A percentile compares a stretch with the other conserved stretches of the same genome.
phyloP scores from a whole-genome alignment of 2,113 vertebrate species.

The Bubo scandiacus region DNA sequence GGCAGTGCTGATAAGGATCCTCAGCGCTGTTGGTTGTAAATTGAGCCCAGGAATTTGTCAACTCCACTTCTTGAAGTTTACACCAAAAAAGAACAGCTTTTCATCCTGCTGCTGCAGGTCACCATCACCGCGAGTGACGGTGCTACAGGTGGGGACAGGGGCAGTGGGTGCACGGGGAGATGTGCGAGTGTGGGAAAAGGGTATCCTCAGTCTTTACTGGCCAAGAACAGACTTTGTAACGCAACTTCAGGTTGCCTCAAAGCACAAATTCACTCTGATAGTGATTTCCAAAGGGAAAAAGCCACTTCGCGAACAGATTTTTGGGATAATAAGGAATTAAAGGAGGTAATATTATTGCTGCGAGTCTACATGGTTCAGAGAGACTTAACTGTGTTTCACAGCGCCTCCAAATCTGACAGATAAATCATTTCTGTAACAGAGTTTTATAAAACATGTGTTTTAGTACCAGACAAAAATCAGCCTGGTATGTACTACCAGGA shows the following conservation, averaged over 20 bases:
- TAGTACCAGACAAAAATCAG: not conserved
- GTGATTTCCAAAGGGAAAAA: not conserved
- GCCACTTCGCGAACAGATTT: not conserved
- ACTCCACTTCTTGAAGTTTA: not conserved
- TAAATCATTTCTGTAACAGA: not conserved
- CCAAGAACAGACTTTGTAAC: not conserved
- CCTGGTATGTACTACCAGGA: not conserved
- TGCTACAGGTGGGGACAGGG: not conserved
- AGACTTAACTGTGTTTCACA: not conserved
- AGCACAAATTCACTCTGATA: not conserved
- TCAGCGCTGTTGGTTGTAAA: not conserved
- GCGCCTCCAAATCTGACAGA: not conserved
- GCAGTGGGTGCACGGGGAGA: not conserved
- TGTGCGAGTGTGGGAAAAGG: fast-evolving
- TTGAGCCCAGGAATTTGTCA: not conserved
- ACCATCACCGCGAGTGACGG: fast-evolving
- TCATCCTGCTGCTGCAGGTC: not conserved
- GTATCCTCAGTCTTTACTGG: not conserved
- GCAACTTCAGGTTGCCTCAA: not conserved
- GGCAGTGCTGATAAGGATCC: not conserved
- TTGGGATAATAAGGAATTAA: not conserved
- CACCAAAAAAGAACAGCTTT: not conserved
- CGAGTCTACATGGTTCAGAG: fast-evolving
- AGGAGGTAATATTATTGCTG: not conserved
- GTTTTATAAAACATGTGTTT: not conserved